Evolutionary conservation across 2,113 vertebrate species (phyloP).

Genomic region (Speoplatyrhinus poulsoni): DNA sequence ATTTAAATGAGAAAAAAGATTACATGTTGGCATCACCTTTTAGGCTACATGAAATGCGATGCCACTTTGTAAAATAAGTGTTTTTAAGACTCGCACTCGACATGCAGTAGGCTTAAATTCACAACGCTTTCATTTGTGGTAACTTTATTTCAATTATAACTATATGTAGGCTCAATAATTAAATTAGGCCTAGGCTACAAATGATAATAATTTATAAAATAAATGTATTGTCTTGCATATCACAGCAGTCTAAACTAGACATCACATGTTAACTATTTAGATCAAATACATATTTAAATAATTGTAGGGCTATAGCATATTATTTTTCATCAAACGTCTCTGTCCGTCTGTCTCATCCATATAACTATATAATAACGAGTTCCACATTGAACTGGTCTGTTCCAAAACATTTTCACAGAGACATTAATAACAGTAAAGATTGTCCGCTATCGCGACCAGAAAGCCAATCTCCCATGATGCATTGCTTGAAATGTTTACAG

Average conservation of each 20-base stretch:
- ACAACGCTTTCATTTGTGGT: background rate
- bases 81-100: background rate
- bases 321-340: no score
- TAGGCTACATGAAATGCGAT: no score
- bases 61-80: background rate
- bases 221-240: background rate
- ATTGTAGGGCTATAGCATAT: no score
- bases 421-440: background rate
- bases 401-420: background rate
- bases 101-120: background rate
- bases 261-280: no score
- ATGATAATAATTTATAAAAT: background rate
- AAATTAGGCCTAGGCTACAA: background rate
- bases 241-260: no score
- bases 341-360: no score
- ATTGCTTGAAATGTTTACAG: slow-evolving; percentile 14
- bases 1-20: no score
- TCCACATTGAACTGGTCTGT: no score
- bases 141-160: background rate
- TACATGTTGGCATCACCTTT: no score
- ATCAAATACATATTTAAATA: no score
- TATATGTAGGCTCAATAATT: background rate
- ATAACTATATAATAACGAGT: no score
- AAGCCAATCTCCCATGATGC: slow-evolving; percentile 38
- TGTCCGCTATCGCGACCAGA: background rate